Evolutionary conservation across 1,140 invertebrate genomes (phyloP).

Genomic region (Drosophila sulfurigaster): DNA sequence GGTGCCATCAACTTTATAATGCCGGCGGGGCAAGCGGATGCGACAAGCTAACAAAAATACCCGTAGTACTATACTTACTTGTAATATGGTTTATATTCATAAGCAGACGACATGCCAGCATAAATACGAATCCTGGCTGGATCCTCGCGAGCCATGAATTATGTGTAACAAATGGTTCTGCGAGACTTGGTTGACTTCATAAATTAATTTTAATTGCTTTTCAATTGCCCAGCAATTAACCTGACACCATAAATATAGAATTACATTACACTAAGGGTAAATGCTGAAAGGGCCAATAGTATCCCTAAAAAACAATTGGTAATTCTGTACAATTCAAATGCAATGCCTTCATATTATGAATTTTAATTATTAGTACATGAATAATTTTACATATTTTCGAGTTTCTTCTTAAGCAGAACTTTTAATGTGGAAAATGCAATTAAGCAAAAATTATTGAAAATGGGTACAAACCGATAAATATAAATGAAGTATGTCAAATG

Average conservation of each 20-base stretch:
- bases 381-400: too few species aligned
- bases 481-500: too few species aligned
- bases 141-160: conserved; percentile 46
- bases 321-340: too few species aligned
- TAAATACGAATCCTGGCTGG: conserved; percentile 24
- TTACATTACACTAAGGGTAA: neutral
- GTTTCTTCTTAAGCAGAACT: too few species aligned
- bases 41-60: neutral
- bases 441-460: too few species aligned
- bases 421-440: too few species aligned
- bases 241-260: conserved; percentile 17
- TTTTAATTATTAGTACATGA: too few species aligned
- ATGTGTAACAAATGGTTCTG: conserved; percentile 58
- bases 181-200: conserved; percentile 42
- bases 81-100: neutral
- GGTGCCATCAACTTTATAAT: conserved; percentile 59
- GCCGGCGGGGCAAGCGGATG: conserved; percentile 16
- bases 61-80: too few species aligned
- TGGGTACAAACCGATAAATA: too few species aligned
- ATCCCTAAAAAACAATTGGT: too few species aligned
- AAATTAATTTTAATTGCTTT: conserved; percentile 77
- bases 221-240: conserved; percentile 75
- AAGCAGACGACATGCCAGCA: neutral
- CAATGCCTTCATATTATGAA: too few species aligned
- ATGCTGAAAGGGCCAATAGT: too few species aligned